phyloP scores from a whole-genome alignment of 1,140 invertebrate genomes.

The Eupristina koningsbergeri region DNA sequence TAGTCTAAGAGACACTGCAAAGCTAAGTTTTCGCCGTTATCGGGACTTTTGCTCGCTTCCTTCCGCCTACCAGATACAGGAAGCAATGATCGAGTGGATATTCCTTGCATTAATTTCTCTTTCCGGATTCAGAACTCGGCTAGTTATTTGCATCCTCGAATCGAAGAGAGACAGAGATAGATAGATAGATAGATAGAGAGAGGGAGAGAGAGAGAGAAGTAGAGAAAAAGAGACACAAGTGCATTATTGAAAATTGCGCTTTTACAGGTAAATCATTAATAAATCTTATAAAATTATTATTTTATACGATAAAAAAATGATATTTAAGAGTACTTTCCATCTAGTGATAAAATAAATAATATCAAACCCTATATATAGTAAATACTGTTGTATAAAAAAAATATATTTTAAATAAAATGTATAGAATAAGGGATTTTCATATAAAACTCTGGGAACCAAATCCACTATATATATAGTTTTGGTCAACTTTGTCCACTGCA shows the following conservation, averaged over 20 bases:
- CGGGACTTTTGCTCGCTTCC: constrained; percentile 37
- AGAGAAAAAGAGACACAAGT: not conserved
- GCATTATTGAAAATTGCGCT: constrained; percentile 12
- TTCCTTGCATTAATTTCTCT: constrained; percentile 23
- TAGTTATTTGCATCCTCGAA: constrained; percentile 1
- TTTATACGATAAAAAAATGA: too few relatives aligned
- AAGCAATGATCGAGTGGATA: constrained; percentile 31
- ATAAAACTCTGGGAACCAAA: not conserved
- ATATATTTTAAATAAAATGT: too few relatives aligned
- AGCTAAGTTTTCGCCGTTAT: constrained; percentile 32
- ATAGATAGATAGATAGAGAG: not conserved
- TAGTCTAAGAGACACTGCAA: not conserved
- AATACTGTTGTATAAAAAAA: too few relatives aligned
- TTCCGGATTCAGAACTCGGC: not conserved
- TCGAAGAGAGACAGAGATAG: not conserved
- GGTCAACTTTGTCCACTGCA: not conserved
- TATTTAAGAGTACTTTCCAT: too few relatives aligned
- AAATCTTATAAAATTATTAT: not conserved
- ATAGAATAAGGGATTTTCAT: too few relatives aligned
- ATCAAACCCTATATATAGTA: too few relatives aligned
- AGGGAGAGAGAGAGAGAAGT: not conserved
- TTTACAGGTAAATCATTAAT: not conserved
- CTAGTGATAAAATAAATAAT: too few relatives aligned
- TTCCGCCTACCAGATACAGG: not conserved
- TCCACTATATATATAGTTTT: not conserved